Evolutionary conservation across 92 coral and sea anemone species (phyloP).

Genomic region (Galaxea fascicularis): DNA sequence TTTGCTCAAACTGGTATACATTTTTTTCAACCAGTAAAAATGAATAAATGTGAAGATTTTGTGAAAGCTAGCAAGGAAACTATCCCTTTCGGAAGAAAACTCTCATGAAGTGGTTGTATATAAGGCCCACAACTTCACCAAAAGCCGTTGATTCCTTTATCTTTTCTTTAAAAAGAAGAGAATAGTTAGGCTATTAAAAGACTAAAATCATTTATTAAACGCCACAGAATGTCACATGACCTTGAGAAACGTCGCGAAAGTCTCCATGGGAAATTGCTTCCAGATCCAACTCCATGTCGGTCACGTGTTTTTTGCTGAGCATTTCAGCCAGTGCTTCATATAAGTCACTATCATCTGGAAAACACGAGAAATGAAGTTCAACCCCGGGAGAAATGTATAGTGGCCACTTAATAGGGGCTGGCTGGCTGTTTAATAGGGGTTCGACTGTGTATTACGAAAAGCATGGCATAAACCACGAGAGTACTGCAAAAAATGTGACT

Average conservation of each 20-base stretch:
- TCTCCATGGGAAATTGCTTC: conserved; percentile 88
- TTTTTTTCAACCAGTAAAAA: too few relatives aligned
- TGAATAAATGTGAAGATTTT: too few relatives aligned
- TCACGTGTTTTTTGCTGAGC: conserved; percentile 75
- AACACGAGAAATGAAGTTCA: not conserved
- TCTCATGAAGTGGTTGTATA: too few relatives aligned
- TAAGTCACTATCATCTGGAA: conserved; percentile 73
- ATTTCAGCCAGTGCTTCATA: conserved; percentile 85
- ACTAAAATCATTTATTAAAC: not conserved
- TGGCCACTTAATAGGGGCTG: too few relatives aligned
- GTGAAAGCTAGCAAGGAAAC: too few relatives aligned
- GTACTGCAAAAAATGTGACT: not conserved
- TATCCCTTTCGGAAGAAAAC: too few relatives aligned
- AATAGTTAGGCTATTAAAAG: not conserved
- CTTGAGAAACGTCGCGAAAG: conserved; percentile 85
- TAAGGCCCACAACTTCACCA: too few relatives aligned
- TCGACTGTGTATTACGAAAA: too few relatives aligned
- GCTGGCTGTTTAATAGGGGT: too few relatives aligned
- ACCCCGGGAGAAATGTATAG: not conserved
- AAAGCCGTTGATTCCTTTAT: too few relatives aligned
- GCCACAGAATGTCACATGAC: conserved; percentile 34
- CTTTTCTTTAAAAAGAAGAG: not conserved
- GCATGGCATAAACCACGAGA: not conserved
- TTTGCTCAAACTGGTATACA: too few relatives aligned
- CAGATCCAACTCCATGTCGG: conserved; percentile 66